Conservation (phyloP, 2,888 invertebrate genomes). For the Deroplatys truncata region DNA sequence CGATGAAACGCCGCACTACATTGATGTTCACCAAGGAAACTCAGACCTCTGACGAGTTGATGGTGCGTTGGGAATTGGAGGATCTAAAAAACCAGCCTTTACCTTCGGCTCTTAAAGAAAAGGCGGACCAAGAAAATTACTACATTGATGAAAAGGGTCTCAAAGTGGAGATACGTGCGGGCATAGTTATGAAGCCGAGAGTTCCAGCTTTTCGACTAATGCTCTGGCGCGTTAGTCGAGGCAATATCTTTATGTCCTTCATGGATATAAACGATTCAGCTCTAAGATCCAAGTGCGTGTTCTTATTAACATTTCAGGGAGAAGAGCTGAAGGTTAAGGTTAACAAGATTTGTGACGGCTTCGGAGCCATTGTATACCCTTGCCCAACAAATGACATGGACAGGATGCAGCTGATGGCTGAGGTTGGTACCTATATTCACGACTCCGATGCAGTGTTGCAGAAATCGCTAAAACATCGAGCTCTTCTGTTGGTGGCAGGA, state of each 20-base stretch:
- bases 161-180: not conserved
- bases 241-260: not conserved
- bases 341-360: not conserved
- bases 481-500: not conserved
- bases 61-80: not conserved
- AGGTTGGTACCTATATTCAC: not conserved
- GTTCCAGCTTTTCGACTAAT: not conserved
- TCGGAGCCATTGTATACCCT: not conserved
- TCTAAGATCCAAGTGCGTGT: not conserved
- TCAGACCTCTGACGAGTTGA: not conserved
- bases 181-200: not conserved
- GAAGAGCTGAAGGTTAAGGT: not conserved
- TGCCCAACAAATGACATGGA: not conserved
- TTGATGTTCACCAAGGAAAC: not conserved
- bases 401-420: too few species aligned
- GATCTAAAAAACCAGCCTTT: not conserved
- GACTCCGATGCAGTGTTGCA: not conserved
- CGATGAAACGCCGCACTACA: not conserved
- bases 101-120: not conserved
- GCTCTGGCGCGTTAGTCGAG: not conserved
- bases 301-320: not conserved
- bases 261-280: not conserved
- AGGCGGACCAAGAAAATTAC: not conserved
- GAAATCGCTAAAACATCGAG: not conserved
- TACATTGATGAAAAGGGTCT: not conserved